Evolutionary conservation across 2,113 vertebrate genomes (phyloP), one percentile per base, ranked within the genome.

Genomic region (Eupsittula cactorum): DNA sequence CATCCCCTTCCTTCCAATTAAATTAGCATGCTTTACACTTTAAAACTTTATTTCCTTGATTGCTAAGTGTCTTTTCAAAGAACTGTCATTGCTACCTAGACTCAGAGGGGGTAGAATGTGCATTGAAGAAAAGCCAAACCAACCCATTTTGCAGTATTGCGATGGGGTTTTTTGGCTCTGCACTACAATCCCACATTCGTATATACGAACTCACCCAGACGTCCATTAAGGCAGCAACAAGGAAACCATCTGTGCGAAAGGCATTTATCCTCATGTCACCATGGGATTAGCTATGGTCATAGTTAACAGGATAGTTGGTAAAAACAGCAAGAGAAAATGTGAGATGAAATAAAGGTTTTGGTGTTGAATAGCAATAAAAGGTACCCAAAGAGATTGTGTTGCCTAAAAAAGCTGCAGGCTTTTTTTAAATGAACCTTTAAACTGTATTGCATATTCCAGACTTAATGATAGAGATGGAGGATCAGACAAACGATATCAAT

Each of bases 391-490:
- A 68, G 29, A 57, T 55, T 7, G 2, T 39, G 25, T 47, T 91
- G 47, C 69, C 37, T 67, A 39, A 79, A 84, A 88, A 57, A 64
- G 6, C 24, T 82, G 42, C 29, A 68, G 41, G 20, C 9, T 80
- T 76, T 79, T 75, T 88, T 65, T 4, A 80, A 86, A 67, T 25
- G 6, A 84, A 35, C 29, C 67, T 69, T 60, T 78, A 70, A 91
- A 87, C 31, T 82, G 10, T 70, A 14, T 91, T 86, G 46, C n/a
- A 14, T 82, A 9, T 96, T 96, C 52, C 96, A 99, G 99, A 99
- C 94, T 98, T 99, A 68, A 99, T 99, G 99, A 99, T 99, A 31
- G 99, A 99, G 90, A 99, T 99, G 99, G 99, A 99, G 90, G 99
- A 99, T 96, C 99, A 99, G 92, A 99, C 99, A 65, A 99, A 98